Conservation (phyloP, 2,888 invertebrate genomes). For the Tenthredo mesomela region DNA sequence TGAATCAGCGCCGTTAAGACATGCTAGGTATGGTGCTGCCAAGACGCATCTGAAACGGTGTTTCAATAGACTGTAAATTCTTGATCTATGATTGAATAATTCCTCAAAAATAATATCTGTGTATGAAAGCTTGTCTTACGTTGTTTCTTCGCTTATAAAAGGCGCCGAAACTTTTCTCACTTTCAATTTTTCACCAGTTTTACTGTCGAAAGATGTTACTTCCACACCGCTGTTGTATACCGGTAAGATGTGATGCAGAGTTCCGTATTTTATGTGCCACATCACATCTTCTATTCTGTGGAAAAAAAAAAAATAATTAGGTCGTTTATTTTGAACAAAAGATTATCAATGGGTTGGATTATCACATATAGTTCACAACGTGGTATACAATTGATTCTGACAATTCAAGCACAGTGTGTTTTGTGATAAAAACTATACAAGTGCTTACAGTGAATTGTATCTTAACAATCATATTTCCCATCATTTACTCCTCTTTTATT, state of each 20-base stretch:
- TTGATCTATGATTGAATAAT: neutral
- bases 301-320: conserved; percentile 42
- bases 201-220: conserved; percentile 74
- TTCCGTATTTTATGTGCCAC: conserved; percentile 75
- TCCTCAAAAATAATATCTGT: neutral
- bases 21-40: conserved; percentile 83
- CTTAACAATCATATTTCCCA: neutral
- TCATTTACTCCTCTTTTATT: neutral
- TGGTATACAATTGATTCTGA: neutral
- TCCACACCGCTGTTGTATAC: conserved; percentile 73
- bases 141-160: conserved; percentile 71
- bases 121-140: conserved; percentile 67
- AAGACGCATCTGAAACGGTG: conserved; percentile 81
- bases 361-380: neutral
- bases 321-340: neutral
- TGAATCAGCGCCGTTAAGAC: conserved; percentile 80
- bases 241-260: conserved; percentile 74
- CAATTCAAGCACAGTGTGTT: conserved; percentile 29
- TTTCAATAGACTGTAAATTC: neutral
- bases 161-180: conserved; percentile 69
- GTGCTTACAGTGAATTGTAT: neutral
- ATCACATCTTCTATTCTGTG: conserved; percentile 73
- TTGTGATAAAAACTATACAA: neutral
- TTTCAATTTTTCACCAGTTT: conserved; percentile 75
- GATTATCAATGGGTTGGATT: neutral